Conservation (phyloP, 1,140 invertebrate species). For the Brachionus paranguensis region DNA sequence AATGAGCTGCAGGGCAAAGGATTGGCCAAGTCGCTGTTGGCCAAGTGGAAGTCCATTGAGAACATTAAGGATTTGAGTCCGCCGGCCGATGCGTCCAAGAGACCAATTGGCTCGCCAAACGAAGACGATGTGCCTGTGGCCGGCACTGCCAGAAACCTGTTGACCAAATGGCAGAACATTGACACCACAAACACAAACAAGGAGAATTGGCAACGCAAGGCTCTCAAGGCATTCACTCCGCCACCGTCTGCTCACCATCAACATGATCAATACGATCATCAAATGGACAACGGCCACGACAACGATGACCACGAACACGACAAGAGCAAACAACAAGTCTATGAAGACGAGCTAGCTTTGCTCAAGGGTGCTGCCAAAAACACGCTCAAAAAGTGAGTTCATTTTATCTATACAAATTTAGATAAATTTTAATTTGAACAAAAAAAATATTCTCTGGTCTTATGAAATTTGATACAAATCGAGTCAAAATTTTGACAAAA, state of each 20-base stretch:
- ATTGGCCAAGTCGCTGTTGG: constrained; percentile 13
- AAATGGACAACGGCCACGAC: neutral
- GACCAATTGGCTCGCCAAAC: neutral
- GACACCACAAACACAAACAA: neutral
- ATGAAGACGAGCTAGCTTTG: constrained; percentile 18
- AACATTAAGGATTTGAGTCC: constrained; percentile 19
- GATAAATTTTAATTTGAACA: neutral
- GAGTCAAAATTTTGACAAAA: no score
- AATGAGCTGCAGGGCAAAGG: constrained; percentile 20
- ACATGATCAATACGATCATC: neutral
- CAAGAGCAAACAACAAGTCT: neutral
- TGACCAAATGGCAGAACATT: constrained; percentile 35
- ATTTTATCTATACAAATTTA: neutral
- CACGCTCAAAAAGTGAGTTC: neutral
- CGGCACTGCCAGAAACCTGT: neutral
- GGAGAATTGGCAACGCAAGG: neutral
- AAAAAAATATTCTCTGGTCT: neutral
- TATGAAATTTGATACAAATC: no score
- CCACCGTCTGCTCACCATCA: neutral
- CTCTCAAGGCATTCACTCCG: neutral
- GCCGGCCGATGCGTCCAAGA: neutral
- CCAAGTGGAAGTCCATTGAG: constrained; percentile 35
- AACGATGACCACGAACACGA: neutral
- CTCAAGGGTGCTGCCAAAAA: constrained; percentile 15
- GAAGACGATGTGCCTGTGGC: neutral